These are phyloP conservation scores for Onthophagus taurus DNA, from an alignment of 1,140 invertebrate species.

Conservation along the genomic window DNA sequence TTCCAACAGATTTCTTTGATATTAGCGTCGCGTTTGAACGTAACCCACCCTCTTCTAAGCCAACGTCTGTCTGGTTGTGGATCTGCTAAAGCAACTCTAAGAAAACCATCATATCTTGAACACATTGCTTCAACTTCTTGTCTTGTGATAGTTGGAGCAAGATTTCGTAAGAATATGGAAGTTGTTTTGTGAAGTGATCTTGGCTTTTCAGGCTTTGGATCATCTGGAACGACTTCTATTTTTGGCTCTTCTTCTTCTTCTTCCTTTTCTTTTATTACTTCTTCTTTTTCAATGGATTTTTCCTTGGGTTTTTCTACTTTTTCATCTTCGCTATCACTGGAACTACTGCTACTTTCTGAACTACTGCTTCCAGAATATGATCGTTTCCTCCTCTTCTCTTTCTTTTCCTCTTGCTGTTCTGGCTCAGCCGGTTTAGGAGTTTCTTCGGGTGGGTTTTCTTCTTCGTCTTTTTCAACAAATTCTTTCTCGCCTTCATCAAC, in stretches of 20 bases:
- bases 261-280: conserved; percentile 31
- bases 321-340: conserved; percentile 35
- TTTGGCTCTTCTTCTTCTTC: conserved; percentile 30
- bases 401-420: conserved; percentile 26
- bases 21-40: conserved; percentile 92
- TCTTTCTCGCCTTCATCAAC: conserved; percentile 31
- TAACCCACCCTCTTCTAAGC: conserved; percentile 96
- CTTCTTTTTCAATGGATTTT: conserved; percentile 38
- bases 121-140: conserved; percentile 81
- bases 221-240: conserved; percentile 33
- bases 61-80: conserved; percentile 91
- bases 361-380: conserved; percentile 35
- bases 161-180: conserved; percentile 92
- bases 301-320: conserved; percentile 25
- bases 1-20: conserved; percentile 99
- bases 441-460: conserved; percentile 17
- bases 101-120: conserved; percentile 82
- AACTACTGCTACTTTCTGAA: conserved; percentile 34
- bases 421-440: neutral
- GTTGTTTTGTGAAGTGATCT: conserved; percentile 83
- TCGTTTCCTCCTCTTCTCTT: conserved; percentile 33
- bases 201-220: conserved; percentile 52
- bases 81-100: conserved; percentile 94
- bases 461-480: conserved; percentile 32
- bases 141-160: conserved; percentile 92